A percentile compares a stretch with the other conserved stretches of the same genome.
These are phyloP conservation scores for Dioctria linearis DNA, from an alignment of 2,888 invertebrate genomes.

Conservation along the genomic window DNA sequence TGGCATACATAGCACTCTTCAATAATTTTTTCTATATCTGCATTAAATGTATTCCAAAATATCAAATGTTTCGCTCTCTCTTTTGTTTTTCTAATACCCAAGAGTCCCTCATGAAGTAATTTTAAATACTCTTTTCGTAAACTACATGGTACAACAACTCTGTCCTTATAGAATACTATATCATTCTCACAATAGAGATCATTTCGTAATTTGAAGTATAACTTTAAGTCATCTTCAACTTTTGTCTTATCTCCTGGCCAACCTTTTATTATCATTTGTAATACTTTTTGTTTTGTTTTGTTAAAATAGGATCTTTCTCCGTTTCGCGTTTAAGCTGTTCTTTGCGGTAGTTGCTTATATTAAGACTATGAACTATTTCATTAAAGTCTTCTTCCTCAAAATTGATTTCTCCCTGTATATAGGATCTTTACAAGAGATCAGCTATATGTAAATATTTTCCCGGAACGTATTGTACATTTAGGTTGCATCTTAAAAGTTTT, in stretches of 20 bases:
- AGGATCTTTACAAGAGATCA: conserved; percentile 6
- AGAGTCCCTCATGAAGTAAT: conserved; percentile 38
- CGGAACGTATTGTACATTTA: not conserved
- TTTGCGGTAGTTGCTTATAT: not conserved
- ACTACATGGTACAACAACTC: conserved; percentile 39
- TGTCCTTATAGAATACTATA: conserved; percentile 30
- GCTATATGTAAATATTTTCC: not conserved
- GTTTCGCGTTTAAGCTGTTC: not conserved
- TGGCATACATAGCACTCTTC: not conserved
- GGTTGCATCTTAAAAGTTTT: not conserved
- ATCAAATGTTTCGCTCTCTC: conserved; percentile 28
- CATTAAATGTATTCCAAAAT: conserved; percentile 44
- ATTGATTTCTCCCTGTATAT: not conserved
- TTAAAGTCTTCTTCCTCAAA: not conserved
- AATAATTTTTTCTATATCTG: conserved; percentile 41
- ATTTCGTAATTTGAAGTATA: conserved; percentile 27
- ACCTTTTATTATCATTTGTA: not conserved
- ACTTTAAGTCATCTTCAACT: conserved; percentile 1
- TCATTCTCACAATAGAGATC: conserved; percentile 33
- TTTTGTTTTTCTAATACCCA: conserved; percentile 51
- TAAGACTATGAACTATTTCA: not conserved
- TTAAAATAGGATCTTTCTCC: too few species aligned
- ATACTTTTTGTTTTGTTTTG: too few species aligned
- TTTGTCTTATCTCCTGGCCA: conserved; percentile 39
- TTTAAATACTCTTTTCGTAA: conserved; percentile 25